These are phyloP conservation scores for Chamaea fasciata DNA, from an alignment of 2,113 vertebrate species.

Conservation along the genomic window DNA sequence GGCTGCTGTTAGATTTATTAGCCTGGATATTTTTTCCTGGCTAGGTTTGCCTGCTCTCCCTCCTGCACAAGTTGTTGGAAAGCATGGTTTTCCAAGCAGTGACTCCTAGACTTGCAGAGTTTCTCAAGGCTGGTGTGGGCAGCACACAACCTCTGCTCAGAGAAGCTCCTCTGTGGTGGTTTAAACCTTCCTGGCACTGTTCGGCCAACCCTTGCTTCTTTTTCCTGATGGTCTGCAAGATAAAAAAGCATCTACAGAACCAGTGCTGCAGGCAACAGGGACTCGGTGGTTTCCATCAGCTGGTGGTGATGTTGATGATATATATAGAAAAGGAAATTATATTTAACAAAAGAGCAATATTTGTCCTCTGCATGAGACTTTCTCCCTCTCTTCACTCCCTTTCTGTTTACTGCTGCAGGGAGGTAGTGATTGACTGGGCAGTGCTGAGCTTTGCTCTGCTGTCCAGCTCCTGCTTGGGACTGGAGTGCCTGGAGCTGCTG, in stretches of 20 bases:
- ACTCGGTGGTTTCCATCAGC: background rate
- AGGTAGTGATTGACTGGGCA: accelerated
- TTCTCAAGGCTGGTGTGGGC: accelerated
- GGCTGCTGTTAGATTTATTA: background rate
- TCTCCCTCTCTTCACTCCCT: background rate
- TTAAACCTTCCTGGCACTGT: background rate
- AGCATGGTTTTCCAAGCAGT: background rate
- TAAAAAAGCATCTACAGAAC: background rate
- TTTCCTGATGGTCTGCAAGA: background rate
- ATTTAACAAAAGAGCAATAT: background rate
- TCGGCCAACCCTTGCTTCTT: background rate
- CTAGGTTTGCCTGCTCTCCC: background rate
- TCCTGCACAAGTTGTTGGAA: background rate
- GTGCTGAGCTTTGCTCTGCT: background rate
- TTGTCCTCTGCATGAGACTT: background rate
- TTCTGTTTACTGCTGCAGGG: background rate
- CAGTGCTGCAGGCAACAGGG: background rate
- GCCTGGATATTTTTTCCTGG: background rate
- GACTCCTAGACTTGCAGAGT: background rate
- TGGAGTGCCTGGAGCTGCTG: accelerated
- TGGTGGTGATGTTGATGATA: background rate
- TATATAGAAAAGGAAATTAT: background rate
- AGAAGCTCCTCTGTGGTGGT: background rate
- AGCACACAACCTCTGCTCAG: background rate
- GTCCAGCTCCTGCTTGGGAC: accelerated